Conservation (phyloP, 2,797 vertebrate genomes). For the Carduelis carduelis region DNA sequence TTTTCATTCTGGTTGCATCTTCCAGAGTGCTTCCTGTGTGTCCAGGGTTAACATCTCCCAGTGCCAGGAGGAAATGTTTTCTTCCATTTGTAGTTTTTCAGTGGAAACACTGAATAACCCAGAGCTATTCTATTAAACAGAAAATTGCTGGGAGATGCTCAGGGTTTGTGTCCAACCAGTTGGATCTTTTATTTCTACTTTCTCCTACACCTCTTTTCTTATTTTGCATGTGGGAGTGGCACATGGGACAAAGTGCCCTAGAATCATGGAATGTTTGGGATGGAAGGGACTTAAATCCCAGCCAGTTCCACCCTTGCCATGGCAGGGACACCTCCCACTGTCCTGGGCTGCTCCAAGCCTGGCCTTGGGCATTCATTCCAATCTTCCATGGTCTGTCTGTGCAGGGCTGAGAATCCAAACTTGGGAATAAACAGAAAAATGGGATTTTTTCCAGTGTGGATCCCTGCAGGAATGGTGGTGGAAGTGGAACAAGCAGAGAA, state of each 20-base stretch:
- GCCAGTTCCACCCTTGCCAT: neutral
- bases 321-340: neutral
- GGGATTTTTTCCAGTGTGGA: neutral
- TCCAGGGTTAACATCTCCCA: neutral
- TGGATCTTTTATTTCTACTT: neutral
- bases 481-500: neutral
- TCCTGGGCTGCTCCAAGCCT: neutral
- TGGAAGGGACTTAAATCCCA: neutral
- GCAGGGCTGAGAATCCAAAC: neutral
- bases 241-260: neutral
- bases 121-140: neutral
- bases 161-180: neutral
- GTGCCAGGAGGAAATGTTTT: neutral
- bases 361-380: neutral
- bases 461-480: neutral
- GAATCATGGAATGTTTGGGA: neutral
- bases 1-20: neutral
- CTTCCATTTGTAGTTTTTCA: neutral
- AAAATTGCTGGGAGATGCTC: neutral
- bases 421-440: neutral
- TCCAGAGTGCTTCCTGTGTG: neutral
- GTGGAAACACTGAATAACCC: neutral
- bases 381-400: neutral
- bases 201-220: neutral
- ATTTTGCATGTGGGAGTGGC: accelerated